A percentile compares a stretch with the other conserved stretches of the same genome.
These are phyloP conservation scores for Andrena dorsata DNA, from an alignment of 2,888 invertebrate species.

Conservation along the genomic window DNA sequence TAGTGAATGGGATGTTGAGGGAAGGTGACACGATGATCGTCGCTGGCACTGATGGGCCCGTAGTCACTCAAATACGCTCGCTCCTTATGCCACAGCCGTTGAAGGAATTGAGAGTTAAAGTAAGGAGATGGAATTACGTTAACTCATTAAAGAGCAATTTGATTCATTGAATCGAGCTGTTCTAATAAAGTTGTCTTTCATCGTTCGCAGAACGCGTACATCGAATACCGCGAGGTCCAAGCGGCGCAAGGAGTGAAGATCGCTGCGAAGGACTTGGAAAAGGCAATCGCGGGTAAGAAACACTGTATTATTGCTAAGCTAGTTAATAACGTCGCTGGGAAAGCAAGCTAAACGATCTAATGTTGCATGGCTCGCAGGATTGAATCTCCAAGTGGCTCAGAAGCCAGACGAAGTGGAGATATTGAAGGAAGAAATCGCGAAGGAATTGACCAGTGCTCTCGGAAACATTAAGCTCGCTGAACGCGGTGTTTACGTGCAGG, in stretches of 20 bases:
- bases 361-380: constrained; percentile 85
- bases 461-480: constrained; percentile 96
- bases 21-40: constrained; percentile 98
- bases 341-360: not conserved
- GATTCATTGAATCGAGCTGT: not conserved
- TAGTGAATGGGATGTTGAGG: constrained; percentile 97
- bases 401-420: constrained; percentile 97
- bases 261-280: constrained; percentile 98
- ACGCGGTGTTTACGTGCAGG: constrained; percentile 99
- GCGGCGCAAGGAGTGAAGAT: constrained; percentile 99
- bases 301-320: not conserved
- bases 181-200: not conserved
- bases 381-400: constrained; percentile 96
- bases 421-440: constrained; percentile 93
- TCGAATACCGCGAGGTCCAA: constrained; percentile 96
- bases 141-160: not conserved
- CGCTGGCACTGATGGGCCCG: constrained; percentile 99
- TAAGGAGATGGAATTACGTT: constrained; percentile 77
- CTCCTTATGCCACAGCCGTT: constrained; percentile 99
- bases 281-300: constrained; percentile 92
- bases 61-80: constrained; percentile 98
- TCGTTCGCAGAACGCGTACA: constrained; percentile 92
- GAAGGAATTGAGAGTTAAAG: constrained; percentile 98
- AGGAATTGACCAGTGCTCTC: constrained; percentile 94
- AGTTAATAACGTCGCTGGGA: not conserved